These are phyloP conservation scores for Nomada ruficornis DNA, from an alignment of 2,888 invertebrate genomes.

Conservation along the genomic window DNA sequence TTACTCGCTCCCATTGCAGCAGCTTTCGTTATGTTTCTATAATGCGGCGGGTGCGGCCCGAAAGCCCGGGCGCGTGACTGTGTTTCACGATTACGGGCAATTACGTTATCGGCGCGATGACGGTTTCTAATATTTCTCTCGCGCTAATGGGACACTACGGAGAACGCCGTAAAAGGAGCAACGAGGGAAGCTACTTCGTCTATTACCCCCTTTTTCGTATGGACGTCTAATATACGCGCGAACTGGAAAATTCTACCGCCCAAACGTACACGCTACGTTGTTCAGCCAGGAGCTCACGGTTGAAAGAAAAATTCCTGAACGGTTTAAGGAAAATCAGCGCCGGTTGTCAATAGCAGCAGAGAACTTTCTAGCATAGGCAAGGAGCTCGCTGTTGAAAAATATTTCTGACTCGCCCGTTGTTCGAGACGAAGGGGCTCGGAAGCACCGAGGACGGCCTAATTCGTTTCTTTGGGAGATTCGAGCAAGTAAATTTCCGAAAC, in stretches of 20 bases:
- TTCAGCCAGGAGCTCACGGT: not conserved
- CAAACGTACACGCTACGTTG: not conserved
- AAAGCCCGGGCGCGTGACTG: constrained; percentile 59
- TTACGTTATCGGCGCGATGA: constrained; percentile 69
- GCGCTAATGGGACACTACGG: constrained; percentile 54
- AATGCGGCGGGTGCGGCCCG: constrained; percentile 1
- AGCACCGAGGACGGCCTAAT: not conserved
- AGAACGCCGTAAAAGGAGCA: constrained; percentile 43
- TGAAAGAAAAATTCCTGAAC: not conserved
- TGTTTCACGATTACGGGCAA: constrained; percentile 65
- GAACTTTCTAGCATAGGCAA: too few relatives aligned
- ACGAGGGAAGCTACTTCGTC: constrained; percentile 50
- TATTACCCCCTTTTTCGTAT: constrained; percentile 31
- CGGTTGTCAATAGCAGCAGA: not conserved
- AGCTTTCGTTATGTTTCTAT: constrained; percentile 33
- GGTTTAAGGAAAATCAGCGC: not conserved
- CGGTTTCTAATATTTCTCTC: constrained; percentile 62
- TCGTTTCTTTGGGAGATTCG: constrained; percentile 3
- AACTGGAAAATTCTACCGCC: not conserved
- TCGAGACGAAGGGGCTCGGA: not conserved
- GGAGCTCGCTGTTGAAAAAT: not conserved
- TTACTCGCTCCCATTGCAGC: not conserved
- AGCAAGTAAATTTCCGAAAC: constrained; percentile 41
- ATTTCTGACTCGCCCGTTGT: not conserved
- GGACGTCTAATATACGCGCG: not conserved